phyloP scores from a whole-genome alignment of 1,140 invertebrate species.

The Andricus grossulariae region DNA sequence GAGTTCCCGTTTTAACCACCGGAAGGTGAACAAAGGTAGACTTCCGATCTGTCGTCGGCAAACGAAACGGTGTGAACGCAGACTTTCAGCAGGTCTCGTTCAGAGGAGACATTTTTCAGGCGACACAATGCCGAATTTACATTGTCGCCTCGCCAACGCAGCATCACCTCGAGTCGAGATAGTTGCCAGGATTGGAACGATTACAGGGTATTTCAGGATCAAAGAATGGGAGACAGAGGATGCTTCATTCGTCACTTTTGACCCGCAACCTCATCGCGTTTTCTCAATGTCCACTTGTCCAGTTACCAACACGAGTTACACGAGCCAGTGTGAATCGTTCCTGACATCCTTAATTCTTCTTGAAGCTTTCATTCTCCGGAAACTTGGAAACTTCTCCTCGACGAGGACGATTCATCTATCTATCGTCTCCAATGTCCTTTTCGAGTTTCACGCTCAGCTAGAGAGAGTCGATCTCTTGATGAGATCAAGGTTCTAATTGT shows the following conservation, averaged over 20 bases:
- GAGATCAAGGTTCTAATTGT: too few species aligned
- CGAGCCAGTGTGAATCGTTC: conserved; percentile 29
- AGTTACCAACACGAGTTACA: conserved; percentile 45
- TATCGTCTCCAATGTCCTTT: conserved; percentile 27
- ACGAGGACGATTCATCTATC: conserved; percentile 35
- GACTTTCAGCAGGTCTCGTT: conserved; percentile 10
- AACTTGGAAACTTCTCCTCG: conserved; percentile 34
- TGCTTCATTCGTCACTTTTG: conserved; percentile 60
- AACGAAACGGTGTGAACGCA: conserved; percentile 28
- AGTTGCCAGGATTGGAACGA: conserved; percentile 33
- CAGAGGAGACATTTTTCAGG: conserved; percentile 52
- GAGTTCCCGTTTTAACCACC: conserved; percentile 48
- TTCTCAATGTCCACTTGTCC: conserved; percentile 58
- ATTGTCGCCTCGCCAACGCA: conserved; percentile 41
- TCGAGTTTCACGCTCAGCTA: too few species aligned
- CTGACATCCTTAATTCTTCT: conserved; percentile 53
- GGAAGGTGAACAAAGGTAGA: conserved; percentile 55
- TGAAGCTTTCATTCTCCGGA: conserved; percentile 12
- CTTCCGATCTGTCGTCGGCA: conserved; percentile 49
- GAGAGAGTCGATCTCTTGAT: too few species aligned
- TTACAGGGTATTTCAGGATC: conserved; percentile 12
- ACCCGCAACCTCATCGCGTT: conserved; percentile 51
- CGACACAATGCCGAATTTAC: conserved; percentile 59
- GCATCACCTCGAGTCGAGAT: conserved; percentile 20
- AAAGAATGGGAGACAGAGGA: conserved; percentile 40